These are phyloP conservation scores for Micoletzkya japonica DNA, from an alignment of 2,888 invertebrate genomes.

Conservation along the genomic window DNA sequence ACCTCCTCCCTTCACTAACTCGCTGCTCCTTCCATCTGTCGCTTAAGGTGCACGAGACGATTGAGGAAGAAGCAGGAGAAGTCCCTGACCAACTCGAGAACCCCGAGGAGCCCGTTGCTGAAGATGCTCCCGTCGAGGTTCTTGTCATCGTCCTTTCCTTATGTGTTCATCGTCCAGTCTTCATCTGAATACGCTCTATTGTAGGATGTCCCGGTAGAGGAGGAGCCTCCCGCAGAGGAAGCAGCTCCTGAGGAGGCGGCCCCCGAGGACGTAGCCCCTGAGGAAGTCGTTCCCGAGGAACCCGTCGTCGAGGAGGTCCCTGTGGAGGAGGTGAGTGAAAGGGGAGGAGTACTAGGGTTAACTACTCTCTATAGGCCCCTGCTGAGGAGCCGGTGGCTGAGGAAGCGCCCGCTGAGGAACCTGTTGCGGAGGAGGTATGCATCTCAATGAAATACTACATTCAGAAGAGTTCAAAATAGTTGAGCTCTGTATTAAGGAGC, in stretches of 20 bases:
- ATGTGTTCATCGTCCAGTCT: too few relatives aligned
- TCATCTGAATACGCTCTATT: not conserved
- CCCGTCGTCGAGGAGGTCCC: slow-evolving; percentile 5
- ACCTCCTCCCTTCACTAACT: not conserved
- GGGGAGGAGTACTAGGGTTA: slow-evolving; percentile 19
- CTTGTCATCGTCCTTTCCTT: not conserved
- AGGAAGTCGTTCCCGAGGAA: slow-evolving; percentile 27
- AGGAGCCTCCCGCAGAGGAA: slow-evolving; percentile 34
- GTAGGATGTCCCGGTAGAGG: slow-evolving; percentile 24
- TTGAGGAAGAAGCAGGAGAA: slow-evolving; percentile 36
- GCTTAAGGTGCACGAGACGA: slow-evolving; percentile 46
- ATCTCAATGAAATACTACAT: slow-evolving; percentile 1
- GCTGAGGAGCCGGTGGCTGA: slow-evolving; percentile 33
- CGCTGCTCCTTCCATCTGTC: slow-evolving; percentile 15
- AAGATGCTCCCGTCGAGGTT: slow-evolving; percentile 24
- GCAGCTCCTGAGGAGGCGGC: slow-evolving; percentile 31
- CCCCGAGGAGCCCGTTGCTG: slow-evolving; percentile 29
- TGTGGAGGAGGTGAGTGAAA: slow-evolving; percentile 7
- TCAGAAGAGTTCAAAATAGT: not conserved
- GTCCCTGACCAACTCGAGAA: slow-evolving; percentile 45
- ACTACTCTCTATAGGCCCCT: too few relatives aligned
- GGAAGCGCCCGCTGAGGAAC: slow-evolving; percentile 29
- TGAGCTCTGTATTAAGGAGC: slow-evolving; percentile 2
- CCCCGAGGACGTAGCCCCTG: slow-evolving; percentile 30
- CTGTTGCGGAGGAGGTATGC: slow-evolving; percentile 25